Base-by-base conservation (phyloP, 2,888 invertebrate species). In the Diarsia brunnea region DNA sequence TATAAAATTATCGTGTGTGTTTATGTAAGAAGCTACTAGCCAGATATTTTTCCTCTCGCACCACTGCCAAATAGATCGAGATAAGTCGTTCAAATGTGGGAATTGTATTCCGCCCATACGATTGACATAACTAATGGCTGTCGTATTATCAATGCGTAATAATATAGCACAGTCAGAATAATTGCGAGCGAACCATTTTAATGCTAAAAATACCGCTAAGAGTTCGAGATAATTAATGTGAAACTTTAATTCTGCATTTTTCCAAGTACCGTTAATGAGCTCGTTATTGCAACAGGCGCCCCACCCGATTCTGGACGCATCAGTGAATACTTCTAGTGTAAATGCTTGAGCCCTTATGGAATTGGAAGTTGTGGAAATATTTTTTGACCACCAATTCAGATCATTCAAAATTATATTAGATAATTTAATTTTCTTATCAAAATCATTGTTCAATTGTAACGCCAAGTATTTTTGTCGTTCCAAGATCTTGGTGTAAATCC, bases 231-330 rank as follows among this genome's bases (percentile, higher is more conserved):
- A n/a, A n/a, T n/a, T n/a, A n/a, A 12, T 45, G 16, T 27, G 19
- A 49, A 38, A 49, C 65, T 66, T 66, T 31, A 66, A 31, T 66
- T 66, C 66, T 11, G 31, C 19, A 65, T 38, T 16, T 51, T 67
- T 67, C 51, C 67, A 67, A 10, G 51, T n/a, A n/a, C 67, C 51
- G 14, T 66, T 66, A 4, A n/a, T 31, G 51, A 31, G 16, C n/a
- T 67, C n/a, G 16, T 67, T 67, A 53, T 53, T 67, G 27, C 51
- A 67, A 67, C 51, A 67, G 4, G n/a, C 53, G n/a, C 43, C 68
- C 68, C 68, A 68, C 7, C 53, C 67, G 4, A 24, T 19, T 43
- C 43, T 55, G 11, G 68, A 68, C 10, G 67, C 67, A n/a, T 51
- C 38, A 38, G 67, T 67, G n/a, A 51, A 67, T 7, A 67, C n/a